Percentiles rank a stretch among this genome's conserved stretches.
These are phyloP conservation scores for Camelus bactrianus DNA, from an alignment of 2,113 vertebrate genomes.

Conservation along the genomic window DNA sequence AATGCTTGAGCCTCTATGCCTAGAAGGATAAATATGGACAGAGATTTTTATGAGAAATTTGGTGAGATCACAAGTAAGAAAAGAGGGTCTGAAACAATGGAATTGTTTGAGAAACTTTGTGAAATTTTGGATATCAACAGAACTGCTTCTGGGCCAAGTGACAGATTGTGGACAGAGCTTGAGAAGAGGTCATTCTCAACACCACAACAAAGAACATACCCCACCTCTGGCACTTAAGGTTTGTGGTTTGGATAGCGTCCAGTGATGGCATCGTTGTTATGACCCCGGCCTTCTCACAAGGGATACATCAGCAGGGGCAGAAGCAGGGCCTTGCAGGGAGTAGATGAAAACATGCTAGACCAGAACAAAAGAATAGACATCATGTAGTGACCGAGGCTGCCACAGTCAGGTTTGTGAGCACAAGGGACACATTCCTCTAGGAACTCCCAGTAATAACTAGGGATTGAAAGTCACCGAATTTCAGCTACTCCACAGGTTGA, in stretches of 20 bases:
- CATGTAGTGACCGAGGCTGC: not conserved
- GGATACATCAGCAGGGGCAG: not conserved
- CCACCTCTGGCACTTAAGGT: not conserved
- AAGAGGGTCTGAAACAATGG: not conserved
- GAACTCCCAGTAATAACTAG: not conserved
- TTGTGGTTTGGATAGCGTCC: rapidly evolving
- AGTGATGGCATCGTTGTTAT: not conserved
- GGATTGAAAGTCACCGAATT: not conserved
- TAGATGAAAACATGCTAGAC: not conserved
- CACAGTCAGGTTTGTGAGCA: not conserved
- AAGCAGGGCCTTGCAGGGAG: not conserved
- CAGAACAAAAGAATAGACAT: not conserved
- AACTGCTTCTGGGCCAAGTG: not conserved
- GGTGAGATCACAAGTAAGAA: not conserved
- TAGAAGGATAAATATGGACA: not conserved
- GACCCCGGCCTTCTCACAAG: not conserved
- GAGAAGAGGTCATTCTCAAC: not conserved
- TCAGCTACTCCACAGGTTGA: not conserved
- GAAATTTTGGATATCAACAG: not conserved
- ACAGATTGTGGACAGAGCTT: not conserved
- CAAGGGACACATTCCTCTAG: not conserved
- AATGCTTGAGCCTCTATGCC: not conserved
- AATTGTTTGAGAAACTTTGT: not conserved
- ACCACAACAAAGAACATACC: not conserved
- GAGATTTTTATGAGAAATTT: not conserved